phyloP scores from a whole-genome alignment of 2,113 vertebrate genomes.

The Mixornis gularis region DNA sequence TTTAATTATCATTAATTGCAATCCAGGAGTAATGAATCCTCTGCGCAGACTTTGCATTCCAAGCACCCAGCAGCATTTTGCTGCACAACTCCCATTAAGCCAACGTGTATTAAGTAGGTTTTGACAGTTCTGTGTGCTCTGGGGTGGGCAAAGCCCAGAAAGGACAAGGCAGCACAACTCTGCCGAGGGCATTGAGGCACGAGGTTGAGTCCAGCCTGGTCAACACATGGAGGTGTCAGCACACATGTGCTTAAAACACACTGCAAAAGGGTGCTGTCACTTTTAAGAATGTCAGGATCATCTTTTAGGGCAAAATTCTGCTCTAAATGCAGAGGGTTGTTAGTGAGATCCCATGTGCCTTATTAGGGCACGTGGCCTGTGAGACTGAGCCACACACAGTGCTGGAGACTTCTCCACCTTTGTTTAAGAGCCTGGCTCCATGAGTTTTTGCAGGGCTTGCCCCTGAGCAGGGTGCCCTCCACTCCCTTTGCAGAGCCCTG shows the following conservation, averaged over 20 bases:
- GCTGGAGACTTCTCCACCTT: not conserved
- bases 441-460: not conserved
- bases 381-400: not conserved
- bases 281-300: not conserved
- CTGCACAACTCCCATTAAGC: not conserved
- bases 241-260: not conserved
- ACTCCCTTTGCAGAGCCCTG: not conserved
- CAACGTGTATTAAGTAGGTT: not conserved
- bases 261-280: not conserved
- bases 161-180: not conserved
- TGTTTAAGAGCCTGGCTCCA: not conserved
- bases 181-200: not conserved
- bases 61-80: not conserved
- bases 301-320: not conserved
- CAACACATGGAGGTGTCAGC: not conserved
- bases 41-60: not conserved
- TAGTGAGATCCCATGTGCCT: not conserved
- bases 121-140: not conserved
- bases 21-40: not conserved
- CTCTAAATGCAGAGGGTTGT: not conserved
- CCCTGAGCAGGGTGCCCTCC: not conserved
- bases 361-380: not conserved
- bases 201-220: not conserved
- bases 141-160: not conserved
- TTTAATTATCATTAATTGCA: constrained; percentile 24